Percentiles rank a stretch among this genome's conserved stretches.
These are phyloP conservation scores for Helicoverpa assulta DNA, from an alignment of 2,888 invertebrate species.

Conservation along the genomic window DNA sequence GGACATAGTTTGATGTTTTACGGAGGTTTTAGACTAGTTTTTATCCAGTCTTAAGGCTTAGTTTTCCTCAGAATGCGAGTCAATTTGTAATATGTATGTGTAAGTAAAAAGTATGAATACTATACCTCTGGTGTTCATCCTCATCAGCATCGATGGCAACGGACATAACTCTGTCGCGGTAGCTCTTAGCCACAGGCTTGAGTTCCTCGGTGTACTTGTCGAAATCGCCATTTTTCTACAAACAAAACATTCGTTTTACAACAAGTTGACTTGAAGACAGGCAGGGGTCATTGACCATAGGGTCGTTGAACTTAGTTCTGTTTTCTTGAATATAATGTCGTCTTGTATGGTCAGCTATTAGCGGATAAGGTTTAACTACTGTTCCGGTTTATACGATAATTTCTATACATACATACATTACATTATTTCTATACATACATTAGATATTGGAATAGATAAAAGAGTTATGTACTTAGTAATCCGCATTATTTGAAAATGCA, in stretches of 20 bases:
- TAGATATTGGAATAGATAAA: neutral
- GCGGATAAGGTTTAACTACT: conserved; percentile 18
- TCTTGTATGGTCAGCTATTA: conserved; percentile 34
- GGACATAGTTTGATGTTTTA: too few species aligned
- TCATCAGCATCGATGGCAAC: conserved; percentile 98
- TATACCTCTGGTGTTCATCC: conserved; percentile 95
- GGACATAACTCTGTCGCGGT: conserved; percentile 97
- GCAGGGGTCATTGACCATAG: conserved; percentile 59
- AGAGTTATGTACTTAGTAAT: conserved; percentile 5
- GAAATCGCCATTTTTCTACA: conserved; percentile 94
- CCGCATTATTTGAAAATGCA: neutral
- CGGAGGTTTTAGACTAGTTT: too few species aligned
- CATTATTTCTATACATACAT: neutral
- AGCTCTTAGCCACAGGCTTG: conserved; percentile 95
- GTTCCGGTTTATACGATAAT: conserved; percentile 9
- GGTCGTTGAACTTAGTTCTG: conserved; percentile 57
- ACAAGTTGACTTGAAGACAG: conserved; percentile 35
- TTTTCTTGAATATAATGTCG: conserved; percentile 36
- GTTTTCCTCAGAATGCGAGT: too few species aligned
- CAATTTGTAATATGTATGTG: too few species aligned
- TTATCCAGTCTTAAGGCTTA: too few species aligned
- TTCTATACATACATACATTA: too few species aligned
- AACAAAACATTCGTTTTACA: conserved; percentile 56
- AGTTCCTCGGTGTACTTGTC: conserved; percentile 94
- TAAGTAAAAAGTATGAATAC: neutral